Evolutionary conservation across 2,888 invertebrate species (phyloP).

Genomic region (Agrochola circellaris): DNA sequence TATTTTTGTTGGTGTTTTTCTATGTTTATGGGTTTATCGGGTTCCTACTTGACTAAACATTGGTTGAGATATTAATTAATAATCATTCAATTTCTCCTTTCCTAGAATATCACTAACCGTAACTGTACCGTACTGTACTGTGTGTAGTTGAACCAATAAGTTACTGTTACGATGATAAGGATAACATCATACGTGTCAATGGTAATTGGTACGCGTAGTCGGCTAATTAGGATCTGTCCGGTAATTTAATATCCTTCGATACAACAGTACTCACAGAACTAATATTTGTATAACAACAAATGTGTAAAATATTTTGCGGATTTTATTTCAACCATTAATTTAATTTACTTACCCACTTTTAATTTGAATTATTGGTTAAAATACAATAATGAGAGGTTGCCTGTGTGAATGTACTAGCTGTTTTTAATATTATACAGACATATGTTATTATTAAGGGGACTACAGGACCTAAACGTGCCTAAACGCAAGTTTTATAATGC

Average conservation of each 20-base stretch:
- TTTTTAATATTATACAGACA: not conserved
- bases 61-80: not conserved
- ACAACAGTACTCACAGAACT: not conserved
- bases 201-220: slow-evolving; percentile 42
- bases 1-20: not conserved
- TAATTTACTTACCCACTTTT: not conserved
- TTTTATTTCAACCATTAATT: not conserved
- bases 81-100: not conserved
- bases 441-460: too few relatives aligned
- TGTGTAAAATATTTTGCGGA: not conserved
- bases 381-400: not conserved
- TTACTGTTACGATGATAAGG: slow-evolving; percentile 37
- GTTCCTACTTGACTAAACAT: not conserved
- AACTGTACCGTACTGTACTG: not conserved
- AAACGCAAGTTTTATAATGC: too few relatives aligned
- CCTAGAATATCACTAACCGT: slow-evolving; percentile 2
- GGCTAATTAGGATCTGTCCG: slow-evolving; percentile 40
- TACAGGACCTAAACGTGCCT: too few relatives aligned
- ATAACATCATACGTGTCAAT: slow-evolving; percentile 25
- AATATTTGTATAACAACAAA: not conserved
- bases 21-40: not conserved
- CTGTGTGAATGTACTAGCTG: not conserved
- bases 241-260: slow-evolving; percentile 19
- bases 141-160: slow-evolving; percentile 35
- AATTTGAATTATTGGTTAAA: not conserved